Base-by-base conservation (phyloP, 2,797 vertebrate genomes). In the Cryptoblepharus egeriae region DNA sequence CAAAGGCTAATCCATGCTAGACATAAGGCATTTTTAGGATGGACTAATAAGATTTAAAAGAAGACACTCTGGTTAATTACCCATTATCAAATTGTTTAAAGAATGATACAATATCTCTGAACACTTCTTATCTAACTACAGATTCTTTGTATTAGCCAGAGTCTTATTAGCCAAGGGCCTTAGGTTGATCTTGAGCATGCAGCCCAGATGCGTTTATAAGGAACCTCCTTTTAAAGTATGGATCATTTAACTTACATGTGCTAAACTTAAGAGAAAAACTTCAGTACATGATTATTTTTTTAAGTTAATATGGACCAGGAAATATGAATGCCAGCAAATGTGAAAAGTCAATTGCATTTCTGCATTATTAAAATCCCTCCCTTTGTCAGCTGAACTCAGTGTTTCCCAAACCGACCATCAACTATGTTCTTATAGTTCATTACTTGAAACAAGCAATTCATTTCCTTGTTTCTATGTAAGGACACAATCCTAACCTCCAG, bases 81-180 rank as follows among this genome's bases (percentile, higher is more conserved):
- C 42, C 24, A 39, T 63, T 39, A 37, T 76, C 75, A 32, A 32
- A 77, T 13, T 81, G 26, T 49, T 28, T 83, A 69, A 83, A 77
- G 0, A 65, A 71, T 39, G 32, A 71, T 35, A 61, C 65, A 52
- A 13, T n/a, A 22, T 64, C 24, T 52, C 32, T 71, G 63, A 26
- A 74, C 55, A 58, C 6, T 0, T 39, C 0, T 15, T 80, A 32
- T 28, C 82, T 18, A 76, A 0, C 24, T 65, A 0, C 26, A 83
- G 84, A 7, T 58, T 32, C 61, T 1, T 55, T 30, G 12, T 73
- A 6, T 83, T 1, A 63, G 60, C 83, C n/a, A 70, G 57, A 83
- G 58, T 71, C 75, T 37, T 35, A 52, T 42, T 30, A 35, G 28
- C 7, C 28, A 12, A 13, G 24, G 58, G 35, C 52, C 45, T 77